phyloP scores from a whole-genome alignment of 2,113 vertebrate genomes.

The Megatriorchis doriae region DNA sequence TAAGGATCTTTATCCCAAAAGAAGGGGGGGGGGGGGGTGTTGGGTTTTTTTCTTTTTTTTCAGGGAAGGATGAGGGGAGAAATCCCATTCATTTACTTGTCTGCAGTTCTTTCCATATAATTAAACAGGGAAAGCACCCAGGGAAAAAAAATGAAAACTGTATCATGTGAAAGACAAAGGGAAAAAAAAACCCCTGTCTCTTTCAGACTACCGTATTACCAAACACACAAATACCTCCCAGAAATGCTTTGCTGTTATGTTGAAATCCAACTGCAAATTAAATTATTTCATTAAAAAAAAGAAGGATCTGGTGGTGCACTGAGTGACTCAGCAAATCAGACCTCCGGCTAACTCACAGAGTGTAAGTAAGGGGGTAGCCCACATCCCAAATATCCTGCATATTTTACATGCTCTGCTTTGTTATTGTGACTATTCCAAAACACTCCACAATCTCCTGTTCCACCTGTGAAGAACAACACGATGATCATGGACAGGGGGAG shows the following conservation, averaged over 20 bases:
- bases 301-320: background rate
- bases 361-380: background rate
- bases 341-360: background rate
- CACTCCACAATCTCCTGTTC: background rate
- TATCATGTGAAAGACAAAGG: background rate
- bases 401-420: background rate
- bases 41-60: background rate
- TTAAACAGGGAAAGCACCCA: background rate
- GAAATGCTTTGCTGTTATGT: background rate
- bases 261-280: conserved; percentile 30
- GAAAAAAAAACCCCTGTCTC: rapidly evolving
- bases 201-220: background rate
- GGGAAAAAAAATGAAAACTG: background rate
- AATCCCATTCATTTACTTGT: background rate
- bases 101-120: background rate
- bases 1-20: background rate
- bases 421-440: background rate
- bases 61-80: background rate
- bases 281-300: background rate
- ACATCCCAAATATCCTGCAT: background rate
- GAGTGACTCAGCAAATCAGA: background rate
- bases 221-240: background rate
- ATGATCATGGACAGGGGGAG: rapidly evolving
- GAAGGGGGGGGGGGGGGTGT: background rate
- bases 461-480: background rate